Conservation (phyloP, 1,140 invertebrate genomes). For the Drosophila lini region DNA sequence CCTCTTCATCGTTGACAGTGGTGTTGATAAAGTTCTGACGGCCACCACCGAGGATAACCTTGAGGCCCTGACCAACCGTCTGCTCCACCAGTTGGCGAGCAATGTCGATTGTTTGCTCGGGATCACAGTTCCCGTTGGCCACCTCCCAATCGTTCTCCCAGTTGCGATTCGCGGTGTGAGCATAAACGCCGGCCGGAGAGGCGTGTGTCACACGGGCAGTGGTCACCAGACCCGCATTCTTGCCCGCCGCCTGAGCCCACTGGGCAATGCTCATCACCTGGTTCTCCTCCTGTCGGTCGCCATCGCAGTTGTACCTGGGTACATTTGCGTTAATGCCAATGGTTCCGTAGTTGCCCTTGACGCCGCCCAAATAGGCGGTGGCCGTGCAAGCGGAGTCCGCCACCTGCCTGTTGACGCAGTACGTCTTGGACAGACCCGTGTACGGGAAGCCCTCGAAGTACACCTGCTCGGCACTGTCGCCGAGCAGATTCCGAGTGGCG, state of each 20-base stretch:
- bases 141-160: constrained; percentile 92
- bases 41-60: constrained; percentile 90
- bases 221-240: constrained; percentile 91
- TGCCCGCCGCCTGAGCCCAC: constrained; percentile 90
- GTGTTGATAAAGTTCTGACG: constrained; percentile 88
- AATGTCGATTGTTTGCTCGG: constrained; percentile 87
- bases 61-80: constrained; percentile 87
- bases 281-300: constrained; percentile 76
- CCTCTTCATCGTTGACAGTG: constrained; percentile 88
- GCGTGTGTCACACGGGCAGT: constrained; percentile 93
- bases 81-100: constrained; percentile 90
- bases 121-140: constrained; percentile 44
- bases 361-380: constrained; percentile 92
- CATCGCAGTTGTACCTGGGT: constrained; percentile 85
- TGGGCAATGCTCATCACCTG: constrained; percentile 86
- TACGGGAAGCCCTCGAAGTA: constrained; percentile 91
- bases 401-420: constrained; percentile 90
- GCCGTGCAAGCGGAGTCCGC: constrained; percentile 91
- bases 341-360: constrained; percentile 91
- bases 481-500: constrained; percentile 88
- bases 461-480: constrained; percentile 88
- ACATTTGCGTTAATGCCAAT: constrained; percentile 90
- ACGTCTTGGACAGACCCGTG: constrained; percentile 91
- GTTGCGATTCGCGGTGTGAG: constrained; percentile 89
- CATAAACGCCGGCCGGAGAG: constrained; percentile 92